Percentiles rank a stretch among this genome's conserved stretches.
These are phyloP conservation scores for Tamandua tetradactyla DNA, from an alignment of 2,797 vertebrate species.

Conservation along the genomic window DNA sequence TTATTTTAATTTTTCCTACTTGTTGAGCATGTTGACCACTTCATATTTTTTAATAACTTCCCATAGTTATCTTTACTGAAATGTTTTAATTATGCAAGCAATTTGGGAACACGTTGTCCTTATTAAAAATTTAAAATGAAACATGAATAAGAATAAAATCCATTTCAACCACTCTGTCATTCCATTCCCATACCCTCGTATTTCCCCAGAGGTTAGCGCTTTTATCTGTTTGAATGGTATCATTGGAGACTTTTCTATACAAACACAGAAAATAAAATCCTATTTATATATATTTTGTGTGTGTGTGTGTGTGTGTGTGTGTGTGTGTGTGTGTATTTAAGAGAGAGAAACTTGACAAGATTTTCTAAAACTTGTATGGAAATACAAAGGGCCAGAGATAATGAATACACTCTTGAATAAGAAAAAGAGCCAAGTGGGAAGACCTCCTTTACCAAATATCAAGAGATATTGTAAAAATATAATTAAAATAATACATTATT, in stretches of 20 bases:
- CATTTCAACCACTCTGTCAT: background rate
- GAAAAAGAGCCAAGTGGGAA: background rate
- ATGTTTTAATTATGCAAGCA: background rate
- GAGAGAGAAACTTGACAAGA: no score
- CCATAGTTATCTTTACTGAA: background rate
- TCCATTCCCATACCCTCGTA: background rate
- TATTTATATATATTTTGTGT: background rate
- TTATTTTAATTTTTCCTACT: background rate
- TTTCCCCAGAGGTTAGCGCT: background rate
- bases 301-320: background rate
- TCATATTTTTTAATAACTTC: background rate
- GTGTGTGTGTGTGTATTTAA: background rate
- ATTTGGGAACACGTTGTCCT: background rate
- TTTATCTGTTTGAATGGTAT: background rate
- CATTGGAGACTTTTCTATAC: conserved; percentile 8
- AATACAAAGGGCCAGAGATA: no score
- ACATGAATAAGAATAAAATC: background rate
- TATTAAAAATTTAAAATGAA: conserved; percentile 9
- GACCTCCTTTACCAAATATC: background rate
- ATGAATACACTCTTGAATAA: background rate
- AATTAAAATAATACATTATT: background rate
- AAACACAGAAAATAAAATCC: background rate
- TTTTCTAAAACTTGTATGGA: no score
- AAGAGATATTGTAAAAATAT: background rate
- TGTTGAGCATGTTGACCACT: background rate